A percentile compares a stretch with the other conserved stretches of the same genome.
phyloP scores from a whole-genome alignment of 2,113 vertebrate genomes.

The Colossoma macropomum region DNA sequence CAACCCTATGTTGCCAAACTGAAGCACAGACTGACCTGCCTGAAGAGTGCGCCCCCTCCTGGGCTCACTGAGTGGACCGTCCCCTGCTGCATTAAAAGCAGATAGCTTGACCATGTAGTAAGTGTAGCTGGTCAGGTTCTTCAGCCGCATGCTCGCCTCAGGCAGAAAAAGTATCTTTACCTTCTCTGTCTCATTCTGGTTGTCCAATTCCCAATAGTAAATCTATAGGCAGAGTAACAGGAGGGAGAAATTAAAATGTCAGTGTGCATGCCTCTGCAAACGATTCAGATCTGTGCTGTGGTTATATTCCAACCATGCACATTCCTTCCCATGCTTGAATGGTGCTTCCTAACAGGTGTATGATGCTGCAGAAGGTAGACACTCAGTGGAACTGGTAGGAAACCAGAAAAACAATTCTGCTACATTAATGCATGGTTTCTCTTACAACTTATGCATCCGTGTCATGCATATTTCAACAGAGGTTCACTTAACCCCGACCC shows the following conservation, averaged over 20 bases:
- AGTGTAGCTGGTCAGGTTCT: slow-evolving; percentile 92
- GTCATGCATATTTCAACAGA: slow-evolving; percentile 46
- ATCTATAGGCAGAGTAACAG: slow-evolving; percentile 75
- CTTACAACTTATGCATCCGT: slow-evolving; percentile 16
- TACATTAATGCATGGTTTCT: slow-evolving; percentile 23
- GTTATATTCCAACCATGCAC: slow-evolving; percentile 3
- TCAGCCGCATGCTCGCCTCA: slow-evolving; percentile 81
- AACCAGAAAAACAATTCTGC: slow-evolving; percentile 24
- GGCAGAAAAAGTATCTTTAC: slow-evolving; percentile 91
- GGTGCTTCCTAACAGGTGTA: slow-evolving; percentile 3
- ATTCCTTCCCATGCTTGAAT: neutral
- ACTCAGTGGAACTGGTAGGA: slow-evolving; percentile 24
- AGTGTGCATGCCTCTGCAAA: neutral
- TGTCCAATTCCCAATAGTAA: slow-evolving; percentile 89
- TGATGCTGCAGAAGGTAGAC: neutral
- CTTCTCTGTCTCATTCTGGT: slow-evolving; percentile 88
- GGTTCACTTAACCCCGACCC: slow-evolving; percentile 42
- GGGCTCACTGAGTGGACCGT: slow-evolving; percentile 89
- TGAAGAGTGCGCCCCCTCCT: slow-evolving; percentile 83
- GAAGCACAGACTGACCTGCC: slow-evolving; percentile 78
- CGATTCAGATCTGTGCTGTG: neutral
- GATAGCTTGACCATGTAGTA: slow-evolving; percentile 86
- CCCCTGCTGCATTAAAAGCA: slow-evolving; percentile 91
- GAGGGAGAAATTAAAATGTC: neutral
- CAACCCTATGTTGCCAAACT: neutral